Base-by-base conservation (phyloP, 2,888 invertebrate species). In the Eupithecia exiguata region DNA sequence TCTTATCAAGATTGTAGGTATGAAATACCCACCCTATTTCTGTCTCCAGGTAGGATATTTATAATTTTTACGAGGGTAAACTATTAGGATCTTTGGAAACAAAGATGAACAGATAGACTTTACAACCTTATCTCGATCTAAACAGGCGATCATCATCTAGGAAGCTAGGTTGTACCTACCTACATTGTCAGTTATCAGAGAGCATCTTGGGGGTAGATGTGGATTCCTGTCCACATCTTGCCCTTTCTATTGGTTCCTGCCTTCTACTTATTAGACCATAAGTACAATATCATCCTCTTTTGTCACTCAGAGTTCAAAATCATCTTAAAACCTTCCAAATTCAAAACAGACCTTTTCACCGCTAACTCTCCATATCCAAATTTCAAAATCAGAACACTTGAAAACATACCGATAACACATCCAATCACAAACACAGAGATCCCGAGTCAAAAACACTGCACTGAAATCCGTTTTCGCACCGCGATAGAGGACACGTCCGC, bases 381-480 rank as follows among this genome's bases (percentile, higher is more conserved):
- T 36, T 6, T 66, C 38, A 68, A 67, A 63, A 18, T 30, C 72
- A 16, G 30, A 53, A 71, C 71, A 68, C 53, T 38, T 38, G 10
- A n/a, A 53, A 70, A 74, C 62, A 21, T 70, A 74, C 74, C 40
- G 38, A 63, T 67, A 25, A 35, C 62, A 62, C 62, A 62, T 18
- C 18, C 62, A 30, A 46, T 68, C 68, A 49, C 30, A 67, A 53
- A 70, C 70, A 72, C 69, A 71, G 49, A 70, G 53, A 53, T 58
- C 58, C 14, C 58, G 58, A 58, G 58, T 58, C 58, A 58, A 58
- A 58, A 58, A 58, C 75, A 74, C 72, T 69, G 43, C 78, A 78
- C 78, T 78, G 78, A 72, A 70, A 78, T 77, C 78, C 78, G 72
- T 53, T 53, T 3, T 30, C 25, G 14, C 18, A 12, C 14, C 2